Evolutionary conservation across 2,888 invertebrate genomes (phyloP).

Genomic region (Ormyrus pomaceus): DNA sequence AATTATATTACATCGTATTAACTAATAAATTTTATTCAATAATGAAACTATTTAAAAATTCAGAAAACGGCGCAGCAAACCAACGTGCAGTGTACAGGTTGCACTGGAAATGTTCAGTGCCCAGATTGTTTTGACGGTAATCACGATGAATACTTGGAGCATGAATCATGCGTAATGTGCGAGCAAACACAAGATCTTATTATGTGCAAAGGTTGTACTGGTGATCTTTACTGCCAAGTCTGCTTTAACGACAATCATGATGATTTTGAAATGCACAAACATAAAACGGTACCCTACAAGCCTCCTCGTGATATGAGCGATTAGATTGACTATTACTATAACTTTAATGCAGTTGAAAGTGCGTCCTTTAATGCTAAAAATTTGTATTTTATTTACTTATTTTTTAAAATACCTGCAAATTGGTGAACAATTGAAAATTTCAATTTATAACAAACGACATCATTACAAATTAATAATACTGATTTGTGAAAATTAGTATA

Average conservation of each 20-base stretch:
- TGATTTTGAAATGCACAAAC: conserved; percentile 77
- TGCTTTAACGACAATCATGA: conserved; percentile 87
- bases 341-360: too few relatives aligned
- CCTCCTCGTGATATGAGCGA: not conserved
- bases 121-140: conserved; percentile 25
- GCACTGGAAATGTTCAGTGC: conserved; percentile 21
- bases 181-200: conserved; percentile 69
- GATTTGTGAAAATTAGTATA: too few relatives aligned
- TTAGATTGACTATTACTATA: too few relatives aligned
- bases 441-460: too few relatives aligned
- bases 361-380: too few relatives aligned
- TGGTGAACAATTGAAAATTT: too few relatives aligned
- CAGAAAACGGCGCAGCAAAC: not conserved
- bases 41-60: not conserved
- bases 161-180: conserved; percentile 35
- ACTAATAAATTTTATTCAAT: not conserved
- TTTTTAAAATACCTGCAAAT: too few relatives aligned
- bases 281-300: conserved; percentile 63
- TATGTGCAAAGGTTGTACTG: conserved; percentile 86
- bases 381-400: too few relatives aligned
- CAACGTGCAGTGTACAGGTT: not conserved
- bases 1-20: not conserved
- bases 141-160: conserved; percentile 22
- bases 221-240: conserved; percentile 86
- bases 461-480: too few relatives aligned